phyloP scores from a whole-genome alignment of 2,113 vertebrate genomes.

The Bos indicus region DNA sequence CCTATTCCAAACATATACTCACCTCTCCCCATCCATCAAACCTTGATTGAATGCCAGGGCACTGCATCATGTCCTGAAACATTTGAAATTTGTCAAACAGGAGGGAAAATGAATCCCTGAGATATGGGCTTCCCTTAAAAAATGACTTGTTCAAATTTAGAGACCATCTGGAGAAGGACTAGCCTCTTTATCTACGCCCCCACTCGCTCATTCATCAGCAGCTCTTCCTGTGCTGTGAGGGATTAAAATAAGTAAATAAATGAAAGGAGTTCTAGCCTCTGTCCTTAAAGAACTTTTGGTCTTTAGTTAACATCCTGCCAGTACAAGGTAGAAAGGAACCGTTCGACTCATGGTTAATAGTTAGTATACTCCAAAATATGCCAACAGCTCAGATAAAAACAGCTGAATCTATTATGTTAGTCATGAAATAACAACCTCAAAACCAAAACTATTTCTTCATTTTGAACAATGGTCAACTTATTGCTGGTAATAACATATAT shows the following conservation, averaged over 20 bases:
- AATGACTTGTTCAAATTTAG: conserved; percentile 51
- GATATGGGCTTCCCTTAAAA: conserved; percentile 47
- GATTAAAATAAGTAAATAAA: conserved; percentile 23
- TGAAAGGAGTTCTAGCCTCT: background rate
- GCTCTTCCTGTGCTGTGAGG: background rate
- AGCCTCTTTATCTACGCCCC: background rate
- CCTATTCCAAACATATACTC: background rate
- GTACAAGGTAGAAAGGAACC: background rate
- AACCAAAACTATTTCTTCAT: background rate
- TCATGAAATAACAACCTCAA: background rate
- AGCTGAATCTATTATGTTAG: background rate
- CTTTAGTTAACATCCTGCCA: background rate
- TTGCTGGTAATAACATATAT: background rate
- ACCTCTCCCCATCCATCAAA: conserved; percentile 34
- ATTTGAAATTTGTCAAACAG: conserved; percentile 57
- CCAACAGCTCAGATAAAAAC: background rate
- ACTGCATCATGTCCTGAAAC: conserved; percentile 27
- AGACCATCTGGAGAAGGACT: conserved; percentile 32
- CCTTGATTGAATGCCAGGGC: conserved; percentile 27
- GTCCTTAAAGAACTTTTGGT: background rate
- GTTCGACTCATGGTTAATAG: background rate
- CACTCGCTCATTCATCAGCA: conserved; percentile 20
- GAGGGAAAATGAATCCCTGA: conserved; percentile 49
- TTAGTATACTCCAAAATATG: background rate
- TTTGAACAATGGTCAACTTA: background rate